Evolutionary conservation across 2,888 invertebrate species (phyloP).

Genomic region (Hirtodrosophila confusa): DNA sequence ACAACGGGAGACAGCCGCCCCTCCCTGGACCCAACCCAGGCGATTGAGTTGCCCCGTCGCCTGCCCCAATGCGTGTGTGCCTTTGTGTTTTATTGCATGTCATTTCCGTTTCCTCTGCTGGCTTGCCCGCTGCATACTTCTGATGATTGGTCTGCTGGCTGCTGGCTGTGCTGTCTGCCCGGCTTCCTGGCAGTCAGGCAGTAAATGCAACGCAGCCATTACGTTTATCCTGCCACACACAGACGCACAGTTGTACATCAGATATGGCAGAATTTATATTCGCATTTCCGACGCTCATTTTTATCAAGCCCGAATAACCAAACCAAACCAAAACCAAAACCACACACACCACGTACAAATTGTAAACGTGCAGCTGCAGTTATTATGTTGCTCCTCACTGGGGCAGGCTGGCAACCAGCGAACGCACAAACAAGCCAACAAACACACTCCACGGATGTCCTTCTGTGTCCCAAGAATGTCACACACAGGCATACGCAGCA

Average conservation of each 20-base stretch:
- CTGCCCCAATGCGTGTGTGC: constrained; percentile 58
- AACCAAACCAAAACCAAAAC: constrained; percentile 29
- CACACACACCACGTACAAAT: constrained; percentile 57
- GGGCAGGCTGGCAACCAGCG: constrained; percentile 28
- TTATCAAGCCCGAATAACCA: constrained; percentile 63
- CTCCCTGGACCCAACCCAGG: neutral
- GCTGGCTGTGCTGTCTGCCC: constrained; percentile 49
- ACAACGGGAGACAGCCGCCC: constrained; percentile 35
- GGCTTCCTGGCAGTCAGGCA: constrained; percentile 58
- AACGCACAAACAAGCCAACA: constrained; percentile 11
- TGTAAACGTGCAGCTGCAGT: constrained; percentile 75
- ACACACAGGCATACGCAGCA: constrained; percentile 32
- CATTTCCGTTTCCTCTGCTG: constrained; percentile 82
- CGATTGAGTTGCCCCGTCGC: constrained; percentile 11
- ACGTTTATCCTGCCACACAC: constrained; percentile 62
- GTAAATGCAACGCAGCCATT: constrained; percentile 67
- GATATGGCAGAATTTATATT: constrained; percentile 83
- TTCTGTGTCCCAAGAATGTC: constrained; percentile 47
- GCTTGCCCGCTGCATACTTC: constrained; percentile 49
- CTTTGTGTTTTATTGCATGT: constrained; percentile 83
- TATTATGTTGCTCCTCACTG: constrained; percentile 38
- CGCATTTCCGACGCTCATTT: constrained; percentile 81
- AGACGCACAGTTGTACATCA: constrained; percentile 73
- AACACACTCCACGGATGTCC: constrained; percentile 9
- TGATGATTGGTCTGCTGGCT: constrained; percentile 74